Base-by-base conservation (phyloP, 2,113 vertebrate genomes). In the Monopterus albus region DNA sequence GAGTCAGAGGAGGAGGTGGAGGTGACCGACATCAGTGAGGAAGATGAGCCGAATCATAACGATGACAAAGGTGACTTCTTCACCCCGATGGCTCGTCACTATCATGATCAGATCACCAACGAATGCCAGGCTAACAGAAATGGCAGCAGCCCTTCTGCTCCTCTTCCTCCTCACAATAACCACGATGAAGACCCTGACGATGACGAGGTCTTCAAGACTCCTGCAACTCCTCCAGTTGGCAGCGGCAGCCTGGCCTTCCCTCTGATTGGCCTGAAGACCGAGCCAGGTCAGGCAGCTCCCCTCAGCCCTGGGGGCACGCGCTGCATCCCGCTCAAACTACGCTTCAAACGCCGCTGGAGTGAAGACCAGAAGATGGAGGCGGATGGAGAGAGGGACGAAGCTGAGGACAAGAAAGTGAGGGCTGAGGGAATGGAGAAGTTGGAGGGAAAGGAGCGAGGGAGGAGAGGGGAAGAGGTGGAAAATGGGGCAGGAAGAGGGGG, bases 341-440 rank as follows among this genome's bases (percentile, higher is more conserved):
- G 95, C 50, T 97, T 97, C 85, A 97, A 97, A 52, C 92, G 95
- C 15, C 95, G 96, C 84, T 97, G 96, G 96, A 97, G 95, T 26
- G 95, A 96, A 81, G 96, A 96, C 90, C 95, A 95, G 90, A 93
- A 94, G 53, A 91, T 96, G 88, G 96, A 96, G 85, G 95, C 94
- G 0, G 93, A 94, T 7, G 90, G 79, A 1, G 91, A 92, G 45
- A 43, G 85, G 59, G 92, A 92, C 0, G 92, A 93, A 59, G 66
- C 93, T 0, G 94, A 95, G 67, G 94, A 94, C 81, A 94, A 95
- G 75, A 96, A 96, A 84, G 94, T 94, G 56, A 87, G 92, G 51
- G 93, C 91, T 0, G 93, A 95, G 46, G 86, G 85, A 21, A 88
- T 91, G 45, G 90, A 89, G 63, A 84, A 78, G 23, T 7, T 62